Evolutionary conservation across 2,113 vertebrate species (phyloP).

Genomic region (Melanotaenia duboulayi): DNA sequence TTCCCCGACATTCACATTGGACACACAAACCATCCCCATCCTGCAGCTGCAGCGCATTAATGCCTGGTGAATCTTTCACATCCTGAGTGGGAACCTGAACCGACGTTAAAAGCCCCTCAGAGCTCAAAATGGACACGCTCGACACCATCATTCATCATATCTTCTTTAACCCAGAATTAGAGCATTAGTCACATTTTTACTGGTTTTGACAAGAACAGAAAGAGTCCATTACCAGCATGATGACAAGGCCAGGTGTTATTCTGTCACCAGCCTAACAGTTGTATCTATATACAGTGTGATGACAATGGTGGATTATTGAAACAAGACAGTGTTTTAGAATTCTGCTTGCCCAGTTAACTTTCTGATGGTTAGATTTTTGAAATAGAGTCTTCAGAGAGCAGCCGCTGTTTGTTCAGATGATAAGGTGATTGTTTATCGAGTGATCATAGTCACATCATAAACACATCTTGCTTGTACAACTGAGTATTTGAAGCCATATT

Average conservation of each 20-base stretch:
- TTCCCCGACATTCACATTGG: neutral
- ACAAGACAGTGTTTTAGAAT: neutral
- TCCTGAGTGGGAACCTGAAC: slow-evolving; percentile 3
- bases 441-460: slow-evolving; percentile 15
- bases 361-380: slow-evolving; percentile 8
- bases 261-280: slow-evolving; percentile 1
- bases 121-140: slow-evolving; percentile 12
- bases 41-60: no score
- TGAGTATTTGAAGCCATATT: slow-evolving; percentile 39
- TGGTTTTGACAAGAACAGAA: slow-evolving; percentile 13
- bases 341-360: neutral
- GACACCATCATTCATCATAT: slow-evolving; percentile 22
- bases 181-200: slow-evolving; percentile 41
- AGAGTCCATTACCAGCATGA: slow-evolving; percentile 3
- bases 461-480: neutral
- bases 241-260: neutral
- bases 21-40: slow-evolving; percentile 7
- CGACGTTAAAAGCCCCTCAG: neutral
- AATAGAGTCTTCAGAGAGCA: neutral
- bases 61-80: slow-evolving; percentile 16
- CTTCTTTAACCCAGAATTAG: slow-evolving; percentile 4
- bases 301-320: slow-evolving; percentile 16
- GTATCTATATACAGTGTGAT: slow-evolving; percentile 11
- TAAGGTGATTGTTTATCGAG: slow-evolving; percentile 4
- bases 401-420: neutral